phyloP scores from a whole-genome alignment of 2,888 invertebrate species.

The Macropis europaea region DNA sequence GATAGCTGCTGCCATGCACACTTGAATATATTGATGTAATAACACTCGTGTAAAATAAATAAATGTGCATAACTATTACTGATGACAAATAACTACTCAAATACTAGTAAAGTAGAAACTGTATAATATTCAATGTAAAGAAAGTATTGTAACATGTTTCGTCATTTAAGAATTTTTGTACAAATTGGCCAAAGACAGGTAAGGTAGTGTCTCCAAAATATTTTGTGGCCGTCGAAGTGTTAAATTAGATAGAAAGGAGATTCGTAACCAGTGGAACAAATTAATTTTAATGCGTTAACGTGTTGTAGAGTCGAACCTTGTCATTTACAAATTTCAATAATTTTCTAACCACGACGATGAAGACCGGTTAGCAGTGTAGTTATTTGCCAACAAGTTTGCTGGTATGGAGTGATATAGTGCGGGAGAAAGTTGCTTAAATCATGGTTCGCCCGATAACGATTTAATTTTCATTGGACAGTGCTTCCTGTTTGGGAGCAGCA shows the following conservation, averaged over 20 bases:
- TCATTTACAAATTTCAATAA: conserved; percentile 15
- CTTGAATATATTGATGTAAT: too few relatives aligned
- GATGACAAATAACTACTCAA: too few relatives aligned
- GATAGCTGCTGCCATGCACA: too few relatives aligned
- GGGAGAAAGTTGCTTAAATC: conserved; percentile 18
- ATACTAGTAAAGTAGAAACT: too few relatives aligned
- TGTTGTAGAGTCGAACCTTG: neutral
- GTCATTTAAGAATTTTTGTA: too few relatives aligned
- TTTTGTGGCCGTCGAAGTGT: conserved; percentile 3
- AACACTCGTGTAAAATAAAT: too few relatives aligned
- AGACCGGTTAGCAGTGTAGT: neutral
- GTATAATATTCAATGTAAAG: too few relatives aligned
- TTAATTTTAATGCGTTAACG: conserved; percentile 6
- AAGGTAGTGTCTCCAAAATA: too few relatives aligned
- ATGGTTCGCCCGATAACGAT: too few relatives aligned
- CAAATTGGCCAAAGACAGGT: too few relatives aligned
- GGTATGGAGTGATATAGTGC: neutral
- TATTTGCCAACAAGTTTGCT: neutral
- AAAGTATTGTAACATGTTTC: too few relatives aligned
- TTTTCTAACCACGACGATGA: neutral
- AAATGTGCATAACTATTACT: too few relatives aligned
- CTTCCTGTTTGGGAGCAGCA: neutral
- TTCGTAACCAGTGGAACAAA: neutral
- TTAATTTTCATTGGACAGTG: neutral
- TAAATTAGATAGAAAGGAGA: conserved; percentile 26